Evolutionary conservation across 2,113 vertebrate genomes (phyloP).

Genomic region (Paratilapia polleni): DNA sequence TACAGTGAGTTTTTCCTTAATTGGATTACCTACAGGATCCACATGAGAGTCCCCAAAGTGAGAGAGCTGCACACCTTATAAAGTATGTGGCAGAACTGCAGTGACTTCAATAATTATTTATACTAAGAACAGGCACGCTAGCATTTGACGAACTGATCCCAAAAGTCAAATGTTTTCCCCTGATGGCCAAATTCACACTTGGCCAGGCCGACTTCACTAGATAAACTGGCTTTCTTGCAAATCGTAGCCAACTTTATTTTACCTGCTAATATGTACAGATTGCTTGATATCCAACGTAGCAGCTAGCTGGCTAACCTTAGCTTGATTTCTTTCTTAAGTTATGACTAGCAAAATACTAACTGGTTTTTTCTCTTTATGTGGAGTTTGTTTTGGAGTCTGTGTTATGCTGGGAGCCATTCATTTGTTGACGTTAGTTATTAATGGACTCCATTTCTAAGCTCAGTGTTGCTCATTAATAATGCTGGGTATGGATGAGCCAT

Average conservation of each 20-base stretch:
- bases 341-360: background rate
- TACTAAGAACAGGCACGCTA: background rate
- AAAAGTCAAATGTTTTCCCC: no score
- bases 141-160: background rate
- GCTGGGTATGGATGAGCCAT: background rate
- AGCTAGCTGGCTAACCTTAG: background rate
- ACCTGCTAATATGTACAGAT: background rate
- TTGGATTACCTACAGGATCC: background rate
- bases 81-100: no score
- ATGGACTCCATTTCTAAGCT: background rate
- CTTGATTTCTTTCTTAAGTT: background rate
- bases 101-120: no score
- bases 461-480: background rate
- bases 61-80: no score
- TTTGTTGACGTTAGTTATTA: background rate
- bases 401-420: background rate
- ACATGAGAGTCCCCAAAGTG: no score
- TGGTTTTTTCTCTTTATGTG: background rate
- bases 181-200: background rate
- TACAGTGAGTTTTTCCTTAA: no score
- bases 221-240: background rate
- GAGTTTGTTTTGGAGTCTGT: background rate
- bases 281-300: background rate
- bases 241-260: background rate
- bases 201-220: background rate